Conservation (phyloP, 1,140 invertebrate genomes). For the Drosophila ercepeae region DNA sequence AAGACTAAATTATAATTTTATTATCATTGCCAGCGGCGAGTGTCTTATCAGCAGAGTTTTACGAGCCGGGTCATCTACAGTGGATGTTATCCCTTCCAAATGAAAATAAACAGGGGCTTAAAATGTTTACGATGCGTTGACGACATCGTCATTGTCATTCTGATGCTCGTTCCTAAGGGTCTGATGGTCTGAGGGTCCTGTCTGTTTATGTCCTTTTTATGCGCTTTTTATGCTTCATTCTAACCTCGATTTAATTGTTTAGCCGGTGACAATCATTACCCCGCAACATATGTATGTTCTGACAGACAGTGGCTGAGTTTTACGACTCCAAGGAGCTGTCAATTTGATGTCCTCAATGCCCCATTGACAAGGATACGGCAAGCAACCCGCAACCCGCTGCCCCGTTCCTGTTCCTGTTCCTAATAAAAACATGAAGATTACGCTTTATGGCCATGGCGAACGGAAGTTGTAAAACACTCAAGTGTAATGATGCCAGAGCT, state of each 20-base stretch:
- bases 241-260: constrained; percentile 84
- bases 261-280: constrained; percentile 83
- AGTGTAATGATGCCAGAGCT: constrained; percentile 69
- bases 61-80: constrained; percentile 64
- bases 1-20: constrained; percentile 82
- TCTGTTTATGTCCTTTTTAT: constrained; percentile 79
- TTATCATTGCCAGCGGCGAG: constrained; percentile 77
- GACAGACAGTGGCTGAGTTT: constrained; percentile 58
- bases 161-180: constrained; percentile 6
- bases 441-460: constrained; percentile 65
- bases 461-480: constrained; percentile 82
- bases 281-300: constrained; percentile 62
- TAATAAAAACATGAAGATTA: constrained; percentile 82
- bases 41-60: constrained; percentile 77
- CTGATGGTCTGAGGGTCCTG: constrained; percentile 23
- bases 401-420: constrained; percentile 3
- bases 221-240: constrained; percentile 83
- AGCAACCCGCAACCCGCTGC: not conserved
- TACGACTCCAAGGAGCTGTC: constrained; percentile 79
- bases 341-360: constrained; percentile 73
- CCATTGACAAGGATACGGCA: constrained; percentile 59
- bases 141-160: constrained; percentile 49
- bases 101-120: constrained; percentile 82
- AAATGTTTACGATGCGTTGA: constrained; percentile 83
- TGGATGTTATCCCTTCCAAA: constrained; percentile 68